Evolutionary conservation across 1,140 invertebrate genomes (phyloP), one percentile per base, ranked within the genome.

Genomic region (Stegodyphus dumicola): DNA sequence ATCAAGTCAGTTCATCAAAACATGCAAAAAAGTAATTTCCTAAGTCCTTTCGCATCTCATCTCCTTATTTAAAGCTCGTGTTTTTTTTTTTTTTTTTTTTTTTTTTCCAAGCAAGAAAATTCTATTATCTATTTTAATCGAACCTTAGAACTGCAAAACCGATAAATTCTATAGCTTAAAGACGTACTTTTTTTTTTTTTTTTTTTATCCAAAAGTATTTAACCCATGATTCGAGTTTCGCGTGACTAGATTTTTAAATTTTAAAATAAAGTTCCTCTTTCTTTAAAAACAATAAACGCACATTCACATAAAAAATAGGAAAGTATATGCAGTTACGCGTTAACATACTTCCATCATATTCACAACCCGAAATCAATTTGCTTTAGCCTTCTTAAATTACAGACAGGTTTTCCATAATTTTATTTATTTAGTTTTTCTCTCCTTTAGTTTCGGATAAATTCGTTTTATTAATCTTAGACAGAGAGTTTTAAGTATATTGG

Each of bases 21-120:
- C 78, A 80, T 80, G 78, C 78, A 80, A 80, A 80, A 80, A 71
- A 80, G 78, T 71, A 80, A 80, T 80, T 80, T 80, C 60, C 66
- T 56, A 80, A 71, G 71, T 71, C 78, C 67, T 33, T 78, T 18
- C 56, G 7, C 56, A 33, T 15, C 48, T 48, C 56, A 54, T 65
- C 60, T 66, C 52, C 33, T 33, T 33, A 33, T 33, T 33, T 33
- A 33, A 33, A 33, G 33, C 33, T 33, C 33, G 1, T 33, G 33
- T 1, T 1, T 1, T 33, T 33, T 33, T 33, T 33, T 1, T 1
- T 33, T 33, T 33, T 33, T 33, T 33, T 33, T 33, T 33, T 33
- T 33, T 33, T 33, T 33, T 33, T 3, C 3, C 33, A 33, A 33
- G 33, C 33, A 33, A 33, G 33, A 33, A 33, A 33, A 33, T 33